Evolutionary conservation across 2,797 vertebrate species (phyloP).

Genomic region (Hirundo rustica): DNA sequence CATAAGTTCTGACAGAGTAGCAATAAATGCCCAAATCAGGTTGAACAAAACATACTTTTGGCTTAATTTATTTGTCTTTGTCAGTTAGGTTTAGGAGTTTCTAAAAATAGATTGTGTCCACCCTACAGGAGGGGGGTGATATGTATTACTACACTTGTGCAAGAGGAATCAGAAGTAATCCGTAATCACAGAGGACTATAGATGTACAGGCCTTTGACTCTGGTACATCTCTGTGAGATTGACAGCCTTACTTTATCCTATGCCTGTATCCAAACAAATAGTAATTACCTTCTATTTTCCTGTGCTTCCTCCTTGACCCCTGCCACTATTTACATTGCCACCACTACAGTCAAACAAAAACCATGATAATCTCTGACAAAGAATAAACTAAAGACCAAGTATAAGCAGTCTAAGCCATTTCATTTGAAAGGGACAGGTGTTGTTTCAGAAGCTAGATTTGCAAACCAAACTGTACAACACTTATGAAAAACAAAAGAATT

Average conservation of each 20-base stretch:
- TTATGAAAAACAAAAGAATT: not conserved
- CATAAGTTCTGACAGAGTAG: not conserved
- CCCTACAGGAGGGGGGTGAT: not conserved
- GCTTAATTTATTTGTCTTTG: not conserved
- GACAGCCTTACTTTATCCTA: not conserved
- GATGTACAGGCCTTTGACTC: not conserved
- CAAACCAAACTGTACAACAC: not conserved
- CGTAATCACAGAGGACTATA: not conserved
- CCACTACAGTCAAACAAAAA: not conserved
- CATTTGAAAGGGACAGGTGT: not conserved
- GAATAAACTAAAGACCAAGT: not conserved
- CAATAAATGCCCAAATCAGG: not conserved
- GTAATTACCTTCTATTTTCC: not conserved
- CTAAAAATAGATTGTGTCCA: not conserved
- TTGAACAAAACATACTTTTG: not conserved
- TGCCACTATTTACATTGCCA: not conserved
- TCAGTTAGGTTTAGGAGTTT: not conserved
- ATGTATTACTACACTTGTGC: no score
- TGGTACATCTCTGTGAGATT: not conserved
- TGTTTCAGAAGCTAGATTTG: not conserved
- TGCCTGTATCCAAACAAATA: not conserved
- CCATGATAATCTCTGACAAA: not conserved
- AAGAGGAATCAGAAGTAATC: not conserved
- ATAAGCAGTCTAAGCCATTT: not conserved
- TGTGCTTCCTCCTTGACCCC: not conserved